These are phyloP conservation scores for Oreochromis tanganicae DNA, from an alignment of 2,113 vertebrate species.

Conservation along the genomic window DNA sequence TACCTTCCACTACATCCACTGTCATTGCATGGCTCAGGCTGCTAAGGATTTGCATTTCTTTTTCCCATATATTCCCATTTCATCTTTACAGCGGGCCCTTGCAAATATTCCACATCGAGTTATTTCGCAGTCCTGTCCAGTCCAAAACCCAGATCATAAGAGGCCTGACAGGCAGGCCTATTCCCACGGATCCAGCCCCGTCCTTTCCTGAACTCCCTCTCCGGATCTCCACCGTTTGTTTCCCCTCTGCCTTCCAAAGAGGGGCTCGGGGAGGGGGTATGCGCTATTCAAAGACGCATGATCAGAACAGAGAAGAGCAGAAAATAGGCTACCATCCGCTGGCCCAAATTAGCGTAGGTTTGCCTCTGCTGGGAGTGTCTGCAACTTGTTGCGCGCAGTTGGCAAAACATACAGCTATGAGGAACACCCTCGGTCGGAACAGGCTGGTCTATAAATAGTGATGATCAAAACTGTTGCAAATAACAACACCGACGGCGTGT, in stretches of 20 bases:
- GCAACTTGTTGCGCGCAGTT: slow-evolving; percentile 72
- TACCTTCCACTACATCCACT: slow-evolving; percentile 30
- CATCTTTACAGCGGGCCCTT: neutral
- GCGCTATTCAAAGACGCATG: slow-evolving; percentile 22
- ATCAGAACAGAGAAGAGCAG: slow-evolving; percentile 36
- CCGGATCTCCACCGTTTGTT: slow-evolving; percentile 64
- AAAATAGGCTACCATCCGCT: slow-evolving; percentile 29
- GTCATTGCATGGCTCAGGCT: slow-evolving; percentile 3
- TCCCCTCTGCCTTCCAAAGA: slow-evolving; percentile 50
- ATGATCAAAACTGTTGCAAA: slow-evolving; percentile 63
- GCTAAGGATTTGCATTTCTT: neutral
- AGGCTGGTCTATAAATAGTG: slow-evolving; percentile 69
- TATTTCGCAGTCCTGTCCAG: slow-evolving; percentile 41
- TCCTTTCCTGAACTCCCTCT: slow-evolving; percentile 78
- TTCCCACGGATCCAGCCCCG: slow-evolving; percentile 74
- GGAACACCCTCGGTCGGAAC: slow-evolving; percentile 51
- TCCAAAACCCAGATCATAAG: slow-evolving; percentile 44
- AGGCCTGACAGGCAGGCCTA: slow-evolving; percentile 71
- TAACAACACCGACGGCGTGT: slow-evolving; percentile 34
- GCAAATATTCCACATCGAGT: slow-evolving; percentile 19
- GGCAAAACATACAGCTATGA: slow-evolving; percentile 58
- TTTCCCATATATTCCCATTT: neutral
- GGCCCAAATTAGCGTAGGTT: slow-evolving; percentile 24
- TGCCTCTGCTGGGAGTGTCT: slow-evolving; percentile 57
- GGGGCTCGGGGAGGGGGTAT: slow-evolving; percentile 28